These are phyloP conservation scores for Tupaia chinensis DNA, from an alignment of 2,113 vertebrate genomes.

Conservation along the genomic window DNA sequence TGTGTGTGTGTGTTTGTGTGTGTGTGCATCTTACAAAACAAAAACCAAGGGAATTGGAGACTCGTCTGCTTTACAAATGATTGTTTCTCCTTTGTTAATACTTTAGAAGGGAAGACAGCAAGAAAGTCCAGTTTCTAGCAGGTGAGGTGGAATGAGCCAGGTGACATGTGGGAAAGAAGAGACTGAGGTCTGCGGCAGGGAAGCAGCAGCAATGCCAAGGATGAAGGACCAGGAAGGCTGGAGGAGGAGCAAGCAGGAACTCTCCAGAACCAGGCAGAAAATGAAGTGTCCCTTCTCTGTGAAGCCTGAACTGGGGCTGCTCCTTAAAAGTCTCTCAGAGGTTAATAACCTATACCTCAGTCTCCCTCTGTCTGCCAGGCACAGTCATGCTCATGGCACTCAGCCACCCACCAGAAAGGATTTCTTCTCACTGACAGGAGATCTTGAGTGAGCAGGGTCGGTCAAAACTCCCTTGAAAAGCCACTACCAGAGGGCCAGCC, in stretches of 20 bases:
- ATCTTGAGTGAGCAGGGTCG: neutral
- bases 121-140: neutral
- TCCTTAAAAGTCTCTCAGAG: neutral
- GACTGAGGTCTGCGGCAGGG: neutral
- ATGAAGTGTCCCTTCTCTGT: neutral
- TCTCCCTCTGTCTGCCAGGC: neutral
- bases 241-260: neutral
- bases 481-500: no score
- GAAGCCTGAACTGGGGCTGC: neutral
- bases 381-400: neutral
- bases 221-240: neutral
- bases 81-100: neutral
- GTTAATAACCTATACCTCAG: neutral
- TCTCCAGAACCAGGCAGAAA: neutral
- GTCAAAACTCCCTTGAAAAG: neutral
- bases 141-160: neutral
- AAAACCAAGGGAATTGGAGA: neutral
- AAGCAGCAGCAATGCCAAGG: accelerated
- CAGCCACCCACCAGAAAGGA: neutral
- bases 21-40: conserved; percentile 7
- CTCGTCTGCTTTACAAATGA: neutral
- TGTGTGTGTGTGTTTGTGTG: no score
- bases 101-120: neutral
- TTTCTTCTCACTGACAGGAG: neutral
- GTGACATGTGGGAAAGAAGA: neutral